Base-by-base conservation (phyloP, 2,888 invertebrate genomes). In the Muscina levida region DNA sequence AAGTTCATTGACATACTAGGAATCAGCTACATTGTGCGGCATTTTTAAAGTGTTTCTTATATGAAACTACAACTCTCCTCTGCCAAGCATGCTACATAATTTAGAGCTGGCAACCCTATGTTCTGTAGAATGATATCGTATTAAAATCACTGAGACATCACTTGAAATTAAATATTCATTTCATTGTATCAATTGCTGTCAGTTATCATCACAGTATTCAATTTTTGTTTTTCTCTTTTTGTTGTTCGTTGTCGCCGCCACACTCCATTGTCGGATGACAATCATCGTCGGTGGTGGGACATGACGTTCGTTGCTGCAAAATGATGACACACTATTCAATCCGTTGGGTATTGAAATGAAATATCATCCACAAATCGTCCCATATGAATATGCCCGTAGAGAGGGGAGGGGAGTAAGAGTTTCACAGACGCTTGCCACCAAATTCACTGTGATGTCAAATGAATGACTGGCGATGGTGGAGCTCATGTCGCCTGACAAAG, bases 151-250 rank as follows among this genome's bases (percentile, higher is more conserved):
- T 42, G 62, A 53, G 56, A 70, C 53, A 72, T n/a, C 62, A 72
- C 15, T 57, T 48, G 46, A 67, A 57, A 67, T 74, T 59, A 67
- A 67, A 74, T 67, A 74, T 67, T 73, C 26, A 73, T 44, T 56
- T 66, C 17, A 48, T 59, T 70, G 51, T 71, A 46, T 56, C 53
- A 62, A 53, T 62, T 51, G 44, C 44, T 75, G 75, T 75, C 62
- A 70, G 51, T 70, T 59, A 59, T 68, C 10, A 59, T 68, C 10
- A 57, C 24, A 39, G 62, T 62, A 39, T 62, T 62, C 39, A 67
- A 57, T 67, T 53, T 56, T 39, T 59, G 59, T 17, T 59, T 15
- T 59, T 59, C 6, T 59, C 24, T 37, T 17, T 26, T 57, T n/a
- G 57, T 53, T 53, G 19, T 11, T 53, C 5, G 10, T 13, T 44